Conservation (phyloP, 2,797 vertebrate genomes). For the Cossypha niveicapilla region DNA sequence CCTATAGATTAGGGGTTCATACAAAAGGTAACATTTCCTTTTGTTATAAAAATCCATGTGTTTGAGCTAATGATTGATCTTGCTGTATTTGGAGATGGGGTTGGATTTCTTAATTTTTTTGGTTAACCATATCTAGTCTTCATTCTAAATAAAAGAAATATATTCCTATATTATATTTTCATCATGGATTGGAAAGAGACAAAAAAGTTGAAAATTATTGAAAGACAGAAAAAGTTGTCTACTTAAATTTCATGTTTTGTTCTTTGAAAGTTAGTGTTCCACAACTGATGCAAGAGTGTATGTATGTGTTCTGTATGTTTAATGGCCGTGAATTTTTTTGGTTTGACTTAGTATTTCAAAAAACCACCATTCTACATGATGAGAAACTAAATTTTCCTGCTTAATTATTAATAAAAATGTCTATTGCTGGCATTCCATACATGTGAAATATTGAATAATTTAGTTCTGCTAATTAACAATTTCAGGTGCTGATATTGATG, state of each 20-base stretch:
- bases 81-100: neutral
- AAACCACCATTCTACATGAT: neutral
- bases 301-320: neutral
- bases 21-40: conserved; percentile 81
- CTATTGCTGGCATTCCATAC: neutral
- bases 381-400: neutral
- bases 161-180: neutral
- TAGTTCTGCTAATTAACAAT: neutral
- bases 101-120: neutral
- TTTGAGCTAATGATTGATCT: neutral
- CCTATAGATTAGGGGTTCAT: conserved; percentile 87
- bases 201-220: neutral
- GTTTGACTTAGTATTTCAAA: neutral
- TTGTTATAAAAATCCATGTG: neutral
- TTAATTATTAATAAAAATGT: neutral
- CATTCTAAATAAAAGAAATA: neutral
- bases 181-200: neutral
- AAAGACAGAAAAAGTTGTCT: neutral
- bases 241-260: neutral
- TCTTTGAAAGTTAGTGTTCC: neutral
- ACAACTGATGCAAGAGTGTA: neutral
- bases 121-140: neutral
- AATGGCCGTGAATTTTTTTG: neutral
- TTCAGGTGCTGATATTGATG: conserved; percentile 90
- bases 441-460: neutral